Percentiles rank a stretch among this genome's conserved stretches.
Conservation (phyloP, 2,113 vertebrate species). For the Capricornis sumatraensis region DNA sequence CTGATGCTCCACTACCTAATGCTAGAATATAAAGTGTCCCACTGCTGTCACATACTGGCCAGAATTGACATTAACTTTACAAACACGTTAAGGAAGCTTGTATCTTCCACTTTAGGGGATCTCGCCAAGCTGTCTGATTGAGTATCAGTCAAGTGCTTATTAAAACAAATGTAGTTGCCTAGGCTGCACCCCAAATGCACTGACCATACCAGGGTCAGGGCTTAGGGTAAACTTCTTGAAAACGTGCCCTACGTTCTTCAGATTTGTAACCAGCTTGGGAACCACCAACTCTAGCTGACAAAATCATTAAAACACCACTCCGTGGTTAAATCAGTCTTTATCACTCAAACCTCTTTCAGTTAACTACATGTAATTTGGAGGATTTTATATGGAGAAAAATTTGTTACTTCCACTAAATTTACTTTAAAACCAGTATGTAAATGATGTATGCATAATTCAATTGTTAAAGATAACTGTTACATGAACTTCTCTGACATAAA, state of each 20-base stretch:
- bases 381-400: constrained; percentile 8
- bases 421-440: not conserved
- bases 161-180: not conserved
- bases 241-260: not conserved
- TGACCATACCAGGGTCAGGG: not conserved
- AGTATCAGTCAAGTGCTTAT: not conserved
- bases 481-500: constrained; percentile 3
- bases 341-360: not conserved
- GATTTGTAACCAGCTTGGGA: not conserved
- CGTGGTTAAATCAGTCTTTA: not conserved
- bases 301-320: not conserved
- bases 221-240: not conserved
- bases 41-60: not conserved
- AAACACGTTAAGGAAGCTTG: not conserved
- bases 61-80: not conserved
- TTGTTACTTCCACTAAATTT: not conserved
- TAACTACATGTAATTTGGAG: not conserved
- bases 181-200: not conserved
- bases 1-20: not conserved
- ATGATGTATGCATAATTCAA: not conserved
- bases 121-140: not conserved
- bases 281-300: not conserved
- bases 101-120: not conserved
- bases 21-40: not conserved
- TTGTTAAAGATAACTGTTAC: not conserved